Evolutionary conservation across 2,888 invertebrate species (phyloP), one percentile per base, ranked within the genome.

Genomic region (Eledone cirrhosa): DNA sequence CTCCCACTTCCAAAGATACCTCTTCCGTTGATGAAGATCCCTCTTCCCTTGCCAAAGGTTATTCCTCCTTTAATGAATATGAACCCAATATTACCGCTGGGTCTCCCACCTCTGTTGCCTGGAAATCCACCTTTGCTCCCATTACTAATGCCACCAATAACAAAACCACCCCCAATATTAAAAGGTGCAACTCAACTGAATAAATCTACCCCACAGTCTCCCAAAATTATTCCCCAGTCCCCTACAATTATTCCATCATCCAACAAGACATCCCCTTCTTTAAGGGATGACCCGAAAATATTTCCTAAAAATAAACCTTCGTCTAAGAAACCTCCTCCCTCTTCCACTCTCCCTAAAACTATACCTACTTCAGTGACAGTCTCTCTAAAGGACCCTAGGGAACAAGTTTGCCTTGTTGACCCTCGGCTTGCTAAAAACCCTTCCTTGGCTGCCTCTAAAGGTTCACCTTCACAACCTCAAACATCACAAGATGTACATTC

Each of bases 391-490:
- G 72, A 72, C 22, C 33, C 33, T 24, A 22, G 22, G 22, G 72
- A 72, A 72, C 33, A 22, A 31, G 16, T 11, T n/a, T 5, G 31
- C 19, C 33, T n/a, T 14, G 72, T 72, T 33, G 72, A 72, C 33
- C 72, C 72, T 19, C 72, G 72, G 8, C 72, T 72, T 13, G 41
- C 33, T n/a, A 72, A 41, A 72, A 72, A 33, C 2, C 72, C 22
- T 3, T 41, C 41, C 11, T 11, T 41, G 41, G 41, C 41, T 41
- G 41, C 3, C 41, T 41, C 41, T 41, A 41, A 41, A 41, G 41
- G 41, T 11, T 22, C 72, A 22, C 33, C 72, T 8, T 41, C n/a
- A 19, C 72, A 72, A 72, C 72, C 72, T 31, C 41, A 5, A 41
- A 11, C 41, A 41, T 41, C 41, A 41, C 41, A 41, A 41, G 72